phyloP scores from a whole-genome alignment of 1,140 invertebrate species.

The Meteorus sp. region DNA sequence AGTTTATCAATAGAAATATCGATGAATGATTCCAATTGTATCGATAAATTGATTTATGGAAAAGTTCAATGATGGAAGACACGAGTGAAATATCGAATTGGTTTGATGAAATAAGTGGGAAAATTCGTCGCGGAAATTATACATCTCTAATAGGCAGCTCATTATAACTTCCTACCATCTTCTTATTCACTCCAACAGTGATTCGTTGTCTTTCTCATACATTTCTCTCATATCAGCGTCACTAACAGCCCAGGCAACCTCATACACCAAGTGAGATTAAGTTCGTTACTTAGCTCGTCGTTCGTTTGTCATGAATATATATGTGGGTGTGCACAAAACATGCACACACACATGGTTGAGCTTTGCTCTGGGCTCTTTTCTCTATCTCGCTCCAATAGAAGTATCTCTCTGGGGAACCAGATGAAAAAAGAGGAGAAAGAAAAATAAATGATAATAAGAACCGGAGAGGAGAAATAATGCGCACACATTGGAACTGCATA shows the following conservation, averaged over 20 bases:
- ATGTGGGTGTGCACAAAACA: neutral
- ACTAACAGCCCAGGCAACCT: slow-evolving; percentile 39
- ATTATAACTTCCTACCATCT: slow-evolving; percentile 38
- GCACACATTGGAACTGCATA: neutral
- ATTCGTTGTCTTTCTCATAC: neutral
- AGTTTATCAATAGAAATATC: no score
- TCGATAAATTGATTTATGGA: no score
- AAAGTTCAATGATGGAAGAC: no score
- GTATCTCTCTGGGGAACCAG: neutral
- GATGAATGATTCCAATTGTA: no score
- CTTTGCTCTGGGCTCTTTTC: no score
- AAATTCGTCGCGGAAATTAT: slow-evolving; percentile 46
- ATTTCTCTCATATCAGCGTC: slow-evolving; percentile 22
- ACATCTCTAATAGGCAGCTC: slow-evolving; percentile 42
- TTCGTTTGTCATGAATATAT: slow-evolving; percentile 25
- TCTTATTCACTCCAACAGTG: neutral
- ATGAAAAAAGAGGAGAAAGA: neutral
- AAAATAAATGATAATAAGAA: neutral
- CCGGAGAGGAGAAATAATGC: slow-evolving; percentile 6
- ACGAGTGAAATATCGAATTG: no score
- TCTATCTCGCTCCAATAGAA: slow-evolving; percentile 4
- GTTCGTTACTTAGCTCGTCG: slow-evolving; percentile 46
- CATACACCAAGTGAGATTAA: slow-evolving; percentile 45
- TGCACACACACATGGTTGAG: neutral
- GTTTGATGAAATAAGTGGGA: no score